These are phyloP conservation scores for Ceratina calcarata DNA, from an alignment of 1,140 invertebrate genomes.

Conservation along the genomic window DNA sequence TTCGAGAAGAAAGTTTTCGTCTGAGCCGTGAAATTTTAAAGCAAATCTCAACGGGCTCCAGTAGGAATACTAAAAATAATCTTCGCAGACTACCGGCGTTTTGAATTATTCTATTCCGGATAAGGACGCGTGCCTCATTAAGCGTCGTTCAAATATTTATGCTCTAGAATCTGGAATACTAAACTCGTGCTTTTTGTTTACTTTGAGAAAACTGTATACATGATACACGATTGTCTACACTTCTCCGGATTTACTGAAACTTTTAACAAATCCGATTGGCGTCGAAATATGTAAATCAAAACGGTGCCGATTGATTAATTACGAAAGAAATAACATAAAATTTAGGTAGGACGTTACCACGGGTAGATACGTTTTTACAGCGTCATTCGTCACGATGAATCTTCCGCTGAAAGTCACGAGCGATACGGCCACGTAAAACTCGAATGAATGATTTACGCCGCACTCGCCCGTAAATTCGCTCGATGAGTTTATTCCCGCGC, in stretches of 20 bases:
- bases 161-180: no score
- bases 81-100: neutral
- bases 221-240: no score
- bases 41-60: slow-evolving; percentile 11
- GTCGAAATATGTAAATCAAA: no score
- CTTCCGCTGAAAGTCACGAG: neutral
- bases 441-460: slow-evolving; percentile 17
- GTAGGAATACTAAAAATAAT: neutral
- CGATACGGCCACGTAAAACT: neutral
- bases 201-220: no score
- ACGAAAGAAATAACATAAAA: neutral
- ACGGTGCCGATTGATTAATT: slow-evolving; percentile 6
- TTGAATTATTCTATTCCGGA: neutral
- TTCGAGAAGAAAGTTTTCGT: neutral
- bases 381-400: neutral
- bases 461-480: slow-evolving; percentile 7
- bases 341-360: neutral
- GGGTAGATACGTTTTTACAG: slow-evolving; percentile 11
- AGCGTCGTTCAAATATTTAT: slow-evolving; percentile 19
- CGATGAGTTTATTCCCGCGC: slow-evolving; percentile 25
- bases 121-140: slow-evolving; percentile 19
- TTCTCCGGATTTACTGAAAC: no score
- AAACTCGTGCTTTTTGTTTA: no score
- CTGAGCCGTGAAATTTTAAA: neutral
- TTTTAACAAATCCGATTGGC: no score